Base-by-base conservation (phyloP, 2,888 invertebrate species). In the Schizotus pectinicornis region DNA sequence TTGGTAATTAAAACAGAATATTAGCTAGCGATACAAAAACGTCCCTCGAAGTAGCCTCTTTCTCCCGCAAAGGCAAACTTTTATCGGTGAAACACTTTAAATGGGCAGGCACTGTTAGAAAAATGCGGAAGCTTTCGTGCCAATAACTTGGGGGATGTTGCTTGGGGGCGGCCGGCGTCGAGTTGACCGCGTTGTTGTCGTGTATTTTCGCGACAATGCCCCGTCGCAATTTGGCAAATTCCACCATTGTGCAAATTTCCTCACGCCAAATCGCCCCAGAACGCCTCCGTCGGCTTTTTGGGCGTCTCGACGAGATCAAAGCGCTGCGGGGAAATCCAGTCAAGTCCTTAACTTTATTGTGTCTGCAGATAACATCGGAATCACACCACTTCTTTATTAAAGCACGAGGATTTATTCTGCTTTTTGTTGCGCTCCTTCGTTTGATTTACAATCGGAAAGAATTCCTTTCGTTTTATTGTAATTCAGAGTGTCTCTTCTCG, bases 351-450 rank as follows among this genome's bases (percentile, higher is more conserved):
- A 53, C 38, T 58, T 53, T 53, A 53, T 58, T 53, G 48, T 53
- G 46, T 53, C 48, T 52, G 47, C 52, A 52, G 57, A 57, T 52
- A 57, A 57, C 52, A 45, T 49, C 43, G 32, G 37, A 53, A 58
- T 58, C 58, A 48, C 48, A 52, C 53, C 48, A 33, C 37, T 51
- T 56, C 52, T 57, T 57, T 57, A 57, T 58, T 58, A 53, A 53
- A 48, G 48, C 9, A 47, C 0, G 33, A 12, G 46, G 51, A 51
- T 56, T 56, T 51, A 51, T 56, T 46, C 39, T 5, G 5, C 30
- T 57, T 57, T 46, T 57, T 47, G 39, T 52, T 39, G 51, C 52
- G 31, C 35, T 51, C 39, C 32, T 14, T 6, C 33, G 43, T 56
- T 51, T 46, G 50, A 51, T 56, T 50, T 56, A 56, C 50, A 56